These are phyloP conservation scores for Harlomillsia oculata DNA, from an alignment of 1,140 invertebrate species.

Conservation along the genomic window DNA sequence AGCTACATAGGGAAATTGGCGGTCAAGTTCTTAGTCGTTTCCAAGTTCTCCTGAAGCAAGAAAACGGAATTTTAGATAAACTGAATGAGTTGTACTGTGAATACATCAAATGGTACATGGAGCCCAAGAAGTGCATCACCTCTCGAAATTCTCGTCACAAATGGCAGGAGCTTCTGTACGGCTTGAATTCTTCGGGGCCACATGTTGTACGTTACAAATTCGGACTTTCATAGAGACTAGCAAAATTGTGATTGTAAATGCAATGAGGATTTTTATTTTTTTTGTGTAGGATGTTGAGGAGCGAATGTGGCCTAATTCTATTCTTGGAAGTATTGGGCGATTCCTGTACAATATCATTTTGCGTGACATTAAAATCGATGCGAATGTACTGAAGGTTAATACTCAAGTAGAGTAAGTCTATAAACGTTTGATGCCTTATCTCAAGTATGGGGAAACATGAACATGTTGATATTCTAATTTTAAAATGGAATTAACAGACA, in stretches of 20 bases:
- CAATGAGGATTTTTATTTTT: no score
- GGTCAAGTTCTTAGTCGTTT: conserved; percentile 55
- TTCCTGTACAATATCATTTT: conserved; percentile 81
- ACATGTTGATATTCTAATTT: no score
- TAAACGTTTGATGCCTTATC: background rate
- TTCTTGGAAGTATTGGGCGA: conserved; percentile 57
- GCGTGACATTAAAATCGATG: conserved; percentile 70
- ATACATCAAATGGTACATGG: conserved; percentile 60
- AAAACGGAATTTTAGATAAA: conserved; percentile 57
- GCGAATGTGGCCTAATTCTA: conserved; percentile 54
- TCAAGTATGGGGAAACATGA: no score
- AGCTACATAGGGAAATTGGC: conserved; percentile 59
- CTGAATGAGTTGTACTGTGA: conserved; percentile 54
- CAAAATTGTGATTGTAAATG: no score
- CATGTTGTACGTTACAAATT: conserved; percentile 49
- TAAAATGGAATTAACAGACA: conserved; percentile 38
- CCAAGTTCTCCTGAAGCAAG: conserved; percentile 54
- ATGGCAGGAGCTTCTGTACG: conserved; percentile 58
- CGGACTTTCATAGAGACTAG: no score
- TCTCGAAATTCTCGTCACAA: conserved; percentile 55
- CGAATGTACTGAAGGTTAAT: conserved; percentile 53
- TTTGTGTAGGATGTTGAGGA: conserved; percentile 44
- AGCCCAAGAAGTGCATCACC: conserved; percentile 29
- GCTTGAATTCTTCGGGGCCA: conserved; percentile 46
- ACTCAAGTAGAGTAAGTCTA: conserved; percentile 46